These are phyloP conservation scores for Craterocephalus amniculus DNA, from an alignment of 2,797 vertebrate species.

Conservation along the genomic window DNA sequence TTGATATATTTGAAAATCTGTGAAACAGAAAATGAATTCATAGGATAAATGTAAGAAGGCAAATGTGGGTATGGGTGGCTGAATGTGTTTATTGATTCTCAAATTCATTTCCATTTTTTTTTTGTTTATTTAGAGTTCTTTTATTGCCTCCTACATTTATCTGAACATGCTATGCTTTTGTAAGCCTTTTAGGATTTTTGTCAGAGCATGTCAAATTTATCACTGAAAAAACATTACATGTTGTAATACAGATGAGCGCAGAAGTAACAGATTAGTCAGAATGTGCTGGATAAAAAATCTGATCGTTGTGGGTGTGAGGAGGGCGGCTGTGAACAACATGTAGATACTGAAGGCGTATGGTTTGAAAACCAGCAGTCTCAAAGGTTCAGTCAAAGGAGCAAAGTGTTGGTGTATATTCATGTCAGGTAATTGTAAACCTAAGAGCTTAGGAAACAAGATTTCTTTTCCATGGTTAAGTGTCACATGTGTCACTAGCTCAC, in stretches of 20 bases:
- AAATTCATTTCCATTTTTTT: constrained; percentile 34
- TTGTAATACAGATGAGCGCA: constrained; percentile 6
- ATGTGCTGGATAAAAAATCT: constrained; percentile 16
- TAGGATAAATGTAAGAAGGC: not conserved
- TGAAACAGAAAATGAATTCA: constrained; percentile 49
- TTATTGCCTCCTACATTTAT: constrained; percentile 20
- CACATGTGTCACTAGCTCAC: not conserved
- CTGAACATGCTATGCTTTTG: constrained; percentile 16
- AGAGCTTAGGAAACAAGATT: not conserved
- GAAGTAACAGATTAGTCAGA: constrained; percentile 14
- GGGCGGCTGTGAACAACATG: not conserved
- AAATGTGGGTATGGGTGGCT: constrained; percentile 1
- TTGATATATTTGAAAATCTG: constrained; percentile 22
- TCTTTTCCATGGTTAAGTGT: not conserved
- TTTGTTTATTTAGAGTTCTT: constrained; percentile 26
- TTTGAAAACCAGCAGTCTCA: constrained; percentile 17
- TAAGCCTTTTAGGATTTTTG: constrained; percentile 7
- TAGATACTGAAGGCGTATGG: not conserved
- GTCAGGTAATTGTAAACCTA: too few relatives aligned
- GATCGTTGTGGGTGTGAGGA: not conserved
- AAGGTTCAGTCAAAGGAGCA: not conserved
- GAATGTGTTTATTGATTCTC: constrained; percentile 26
- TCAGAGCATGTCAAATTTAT: not conserved
- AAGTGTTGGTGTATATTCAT: not conserved
- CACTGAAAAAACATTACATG: not conserved